Evolutionary conservation across 2,888 invertebrate species (phyloP).

Genomic region (Gonocerus acuteangulatus): DNA sequence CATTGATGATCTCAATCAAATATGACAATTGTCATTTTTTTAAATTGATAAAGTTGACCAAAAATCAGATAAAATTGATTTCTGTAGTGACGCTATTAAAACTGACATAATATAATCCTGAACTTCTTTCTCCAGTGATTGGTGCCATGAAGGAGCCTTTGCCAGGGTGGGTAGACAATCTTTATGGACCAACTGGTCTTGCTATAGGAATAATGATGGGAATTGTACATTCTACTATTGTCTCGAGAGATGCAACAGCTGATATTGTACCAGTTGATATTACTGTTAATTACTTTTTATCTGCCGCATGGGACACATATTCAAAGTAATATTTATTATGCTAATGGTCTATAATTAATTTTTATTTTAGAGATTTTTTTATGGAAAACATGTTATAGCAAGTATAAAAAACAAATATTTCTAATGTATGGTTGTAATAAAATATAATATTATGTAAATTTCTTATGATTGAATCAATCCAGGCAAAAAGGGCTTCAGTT

Average conservation of each 20-base stretch:
- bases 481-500: too few relatives aligned
- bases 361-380: neutral
- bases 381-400: neutral
- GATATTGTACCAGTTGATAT: conserved; percentile 23
- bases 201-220: conserved; percentile 15
- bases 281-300: conserved; percentile 12
- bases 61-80: too few relatives aligned
- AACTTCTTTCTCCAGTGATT: conserved; percentile 22
- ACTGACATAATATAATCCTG: too few relatives aligned
- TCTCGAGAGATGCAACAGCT: neutral
- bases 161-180: conserved; percentile 23
- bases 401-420: too few relatives aligned
- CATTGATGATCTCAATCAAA: too few relatives aligned
- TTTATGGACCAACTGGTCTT: conserved; percentile 20
- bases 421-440: too few relatives aligned
- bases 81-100: too few relatives aligned
- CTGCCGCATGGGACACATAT: conserved; percentile 24
- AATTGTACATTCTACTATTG: neutral
- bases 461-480: too few relatives aligned
- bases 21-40: too few relatives aligned
- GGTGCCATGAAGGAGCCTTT: conserved; percentile 16
- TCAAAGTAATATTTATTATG: neutral
- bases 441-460: neutral
- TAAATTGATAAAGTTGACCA: too few relatives aligned
- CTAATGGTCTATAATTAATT: neutral